Base-by-base conservation (phyloP, 2,888 invertebrate genomes). In the Dione juno region DNA sequence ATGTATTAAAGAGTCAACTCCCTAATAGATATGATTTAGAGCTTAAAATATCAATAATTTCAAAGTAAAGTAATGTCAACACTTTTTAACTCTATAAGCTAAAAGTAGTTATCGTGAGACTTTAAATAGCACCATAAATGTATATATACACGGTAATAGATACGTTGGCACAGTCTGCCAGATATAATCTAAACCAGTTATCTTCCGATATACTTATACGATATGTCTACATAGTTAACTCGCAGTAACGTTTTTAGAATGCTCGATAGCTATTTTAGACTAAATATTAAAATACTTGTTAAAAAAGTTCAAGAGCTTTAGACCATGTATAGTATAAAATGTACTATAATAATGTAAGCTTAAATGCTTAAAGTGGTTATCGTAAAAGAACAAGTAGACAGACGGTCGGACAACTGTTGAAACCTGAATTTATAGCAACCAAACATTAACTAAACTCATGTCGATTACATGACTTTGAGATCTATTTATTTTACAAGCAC, bases 381-480 rank as follows among this genome's bases (percentile, higher is more conserved):
- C n/a, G n/a, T n/a, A n/a, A n/a, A n/a, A 28, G 5, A 28, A 28
- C 28, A 28, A 28, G 28, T 28, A 3, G 28, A 66, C 52, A 53
- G 65, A 66, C 65, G 53, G 65, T 63, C 45, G 53, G 54, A 45
- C 54, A 40, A 21, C 13, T 1, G 19, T 45, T 45, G 63, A 41
- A 52, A 41, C 58, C 37, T 53, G 52, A 53, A 53, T 14, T 43
- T 13, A 67, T 67, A 53, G 52, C 53, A 70, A 70, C 69, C 72
- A 73, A 53, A 28, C 58, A 37, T 54, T 57, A n/a, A 48, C 41
- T 41, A 43, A 13, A 41, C 50, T 68, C 72, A 66, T 57, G 66
- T 72, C 72, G 68, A 57, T 70, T 74, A 74, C 74, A 72, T 70
- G 72, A 74, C 74, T 72, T 74, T 57, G 52, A 59, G 1, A 2